phyloP scores from a whole-genome alignment of 2,113 vertebrate species.

The Indicator maculatus region DNA sequence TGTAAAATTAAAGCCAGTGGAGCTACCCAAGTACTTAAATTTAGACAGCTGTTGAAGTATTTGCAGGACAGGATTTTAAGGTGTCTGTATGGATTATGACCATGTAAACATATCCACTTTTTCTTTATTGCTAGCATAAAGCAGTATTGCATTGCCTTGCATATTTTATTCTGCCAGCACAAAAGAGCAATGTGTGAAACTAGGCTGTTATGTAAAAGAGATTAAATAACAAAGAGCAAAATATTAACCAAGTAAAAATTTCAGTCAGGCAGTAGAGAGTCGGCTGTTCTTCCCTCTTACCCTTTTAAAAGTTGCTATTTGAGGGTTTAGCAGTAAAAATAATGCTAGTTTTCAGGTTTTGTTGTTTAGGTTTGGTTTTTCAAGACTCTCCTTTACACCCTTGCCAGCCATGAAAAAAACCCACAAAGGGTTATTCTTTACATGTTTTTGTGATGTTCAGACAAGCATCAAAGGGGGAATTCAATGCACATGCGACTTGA shows the following conservation, averaged over 20 bases:
- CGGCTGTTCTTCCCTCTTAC: not conserved
- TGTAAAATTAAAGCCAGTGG: not conserved
- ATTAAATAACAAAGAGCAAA: not conserved
- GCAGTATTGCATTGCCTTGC: not conserved
- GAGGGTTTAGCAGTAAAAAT: not conserved
- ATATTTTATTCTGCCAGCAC: not conserved
- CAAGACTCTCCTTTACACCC: not conserved
- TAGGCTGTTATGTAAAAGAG: not conserved
- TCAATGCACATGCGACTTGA: not conserved
- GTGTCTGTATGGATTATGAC: not conserved
- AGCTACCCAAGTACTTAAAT: rapidly evolving
- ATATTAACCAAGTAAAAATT: not conserved
- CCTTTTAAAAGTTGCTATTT: not conserved
- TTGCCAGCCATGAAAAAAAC: not conserved
- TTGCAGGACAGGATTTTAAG: not conserved
- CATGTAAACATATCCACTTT: not conserved
- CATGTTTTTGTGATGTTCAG: not conserved
- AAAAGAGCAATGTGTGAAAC: not conserved
- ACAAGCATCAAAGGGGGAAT: not conserved
- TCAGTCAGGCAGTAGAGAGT: not conserved
- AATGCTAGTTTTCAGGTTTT: not conserved
- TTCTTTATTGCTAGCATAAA: not conserved
- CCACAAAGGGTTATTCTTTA: not conserved
- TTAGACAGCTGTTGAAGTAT: not conserved
- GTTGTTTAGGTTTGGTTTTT: not conserved